A percentile compares a stretch with the other conserved stretches of the same genome.
Conservation (phyloP, 2,888 invertebrate species). For the Mongoloraphidia duomilia region DNA sequence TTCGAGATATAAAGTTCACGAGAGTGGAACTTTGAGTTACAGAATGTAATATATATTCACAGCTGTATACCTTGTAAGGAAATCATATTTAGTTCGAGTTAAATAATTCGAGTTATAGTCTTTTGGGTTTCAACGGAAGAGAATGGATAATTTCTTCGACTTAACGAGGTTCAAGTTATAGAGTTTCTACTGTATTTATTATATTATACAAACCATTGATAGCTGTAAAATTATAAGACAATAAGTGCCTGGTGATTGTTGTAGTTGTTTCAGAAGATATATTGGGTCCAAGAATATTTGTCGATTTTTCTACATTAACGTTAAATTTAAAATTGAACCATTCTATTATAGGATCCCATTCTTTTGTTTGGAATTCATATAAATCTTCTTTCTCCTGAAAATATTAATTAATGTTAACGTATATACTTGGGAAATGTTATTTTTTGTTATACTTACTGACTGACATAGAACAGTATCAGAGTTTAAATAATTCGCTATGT, state of each 20-base stretch:
- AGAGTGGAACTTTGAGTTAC: too few species aligned
- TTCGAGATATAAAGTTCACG: too few species aligned
- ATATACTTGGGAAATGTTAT: too few species aligned
- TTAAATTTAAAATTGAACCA: slow-evolving; percentile 79
- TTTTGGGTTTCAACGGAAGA: too few species aligned
- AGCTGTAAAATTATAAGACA: slow-evolving; percentile 69
- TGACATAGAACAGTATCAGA: slow-evolving; percentile 74
- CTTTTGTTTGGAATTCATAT: slow-evolving; percentile 53
- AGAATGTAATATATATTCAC: too few species aligned
- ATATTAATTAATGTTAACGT: slow-evolving; percentile 3
- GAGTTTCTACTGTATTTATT: too few species aligned
- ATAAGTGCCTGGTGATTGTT: slow-evolving; percentile 56
- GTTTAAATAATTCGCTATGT: slow-evolving; percentile 63
- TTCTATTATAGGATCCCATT: slow-evolving; percentile 81
- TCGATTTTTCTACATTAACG: slow-evolving; percentile 55
- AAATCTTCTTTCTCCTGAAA: slow-evolving; percentile 63
- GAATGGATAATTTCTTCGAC: too few species aligned
- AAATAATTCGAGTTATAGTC: too few species aligned
- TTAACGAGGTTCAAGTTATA: too few species aligned
- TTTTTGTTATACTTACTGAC: slow-evolving; percentile 37
- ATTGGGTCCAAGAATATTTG: slow-evolving; percentile 52
- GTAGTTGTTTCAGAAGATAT: slow-evolving; percentile 51
- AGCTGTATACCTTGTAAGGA: too few species aligned
- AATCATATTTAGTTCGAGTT: too few species aligned
- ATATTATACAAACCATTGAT: slow-evolving; percentile 48